Evolutionary conservation across 2,888 invertebrate species (phyloP), one percentile per base, ranked within the genome.

Genomic region (Perithous albicinctus): DNA sequence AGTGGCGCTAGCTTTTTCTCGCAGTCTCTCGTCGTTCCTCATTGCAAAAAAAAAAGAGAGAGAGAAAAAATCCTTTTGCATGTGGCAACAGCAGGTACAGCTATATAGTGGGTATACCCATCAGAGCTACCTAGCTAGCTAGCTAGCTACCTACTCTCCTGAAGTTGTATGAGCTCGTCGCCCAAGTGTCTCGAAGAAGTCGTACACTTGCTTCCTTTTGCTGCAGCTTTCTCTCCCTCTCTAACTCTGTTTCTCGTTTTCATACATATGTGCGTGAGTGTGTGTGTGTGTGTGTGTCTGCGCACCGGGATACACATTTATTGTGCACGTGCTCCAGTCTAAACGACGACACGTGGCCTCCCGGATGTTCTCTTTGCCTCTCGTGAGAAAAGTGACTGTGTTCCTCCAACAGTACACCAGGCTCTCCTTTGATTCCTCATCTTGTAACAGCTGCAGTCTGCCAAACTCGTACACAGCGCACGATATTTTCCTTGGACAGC

Each of bases 281-380:
- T 10, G 32, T 67, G 35, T 38, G 51, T 18, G 29, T 23, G 48
- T 35, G n/a, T n/a, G n/a, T n/a, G n/a, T n/a, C n/a, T n/a, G n/a
- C n/a, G 18, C 63, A 69, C 46, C 29, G 64, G 56, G 56, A 74
- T 74, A 46, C 56, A 69, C 46, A 61, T 69, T 74, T 64, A 56
- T 74, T 61, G 77, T 38, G 63, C 67, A 48, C 54, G 77, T 63
- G 67, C 18, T n/a, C 15, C 38, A 15, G 46, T 18, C 18, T 35
- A 10, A 20, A 35, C 12, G 46, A 51, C 51, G 18, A 76, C 72
- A 61, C 66, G 63, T 74, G 81, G 64, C 64, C 29, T 56, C 43
- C 23, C 54, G 56, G 32, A 69, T 74, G 69, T 35, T 32, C 64
- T 48, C 56, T n/a, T n/a, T n/a, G n/a, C n/a, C n/a, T 66, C 61